Conservation (phyloP, 2,797 vertebrate species). For the Bradypus variegatus region DNA sequence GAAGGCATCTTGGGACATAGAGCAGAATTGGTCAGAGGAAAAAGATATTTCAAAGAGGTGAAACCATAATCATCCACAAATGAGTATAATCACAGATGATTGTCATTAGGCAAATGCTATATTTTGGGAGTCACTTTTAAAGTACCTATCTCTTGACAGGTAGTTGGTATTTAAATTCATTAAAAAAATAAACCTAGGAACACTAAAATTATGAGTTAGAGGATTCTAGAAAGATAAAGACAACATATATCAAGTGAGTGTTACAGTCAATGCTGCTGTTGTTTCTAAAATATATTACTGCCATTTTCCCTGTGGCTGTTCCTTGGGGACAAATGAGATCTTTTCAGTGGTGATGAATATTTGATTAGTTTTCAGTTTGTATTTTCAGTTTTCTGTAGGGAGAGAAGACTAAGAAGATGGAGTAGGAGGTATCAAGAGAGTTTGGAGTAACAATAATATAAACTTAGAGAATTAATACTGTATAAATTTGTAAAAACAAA, state of each 20-base stretch:
- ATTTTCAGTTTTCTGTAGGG: constrained; percentile 34
- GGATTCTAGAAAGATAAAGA: constrained; percentile 3
- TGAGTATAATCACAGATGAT: background rate
- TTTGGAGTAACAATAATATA: background rate
- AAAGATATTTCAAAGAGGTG: background rate
- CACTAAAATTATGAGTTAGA: background rate
- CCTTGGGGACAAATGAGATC: background rate
- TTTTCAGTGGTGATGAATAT: constrained; percentile 49
- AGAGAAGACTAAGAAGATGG: background rate
- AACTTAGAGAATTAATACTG: background rate
- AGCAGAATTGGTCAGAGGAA: background rate
- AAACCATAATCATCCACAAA: background rate
- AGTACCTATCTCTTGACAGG: background rate
- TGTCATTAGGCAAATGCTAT: background rate
- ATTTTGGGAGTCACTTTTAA: background rate
- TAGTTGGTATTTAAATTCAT: background rate
- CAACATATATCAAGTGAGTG: constrained; percentile 12
- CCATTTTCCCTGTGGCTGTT: constrained; percentile 17
- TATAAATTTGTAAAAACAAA: background rate
- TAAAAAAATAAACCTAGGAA: background rate
- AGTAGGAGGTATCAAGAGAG: background rate
- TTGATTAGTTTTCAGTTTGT: constrained; percentile 51
- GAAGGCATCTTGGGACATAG: background rate
- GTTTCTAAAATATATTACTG: constrained; percentile 19
- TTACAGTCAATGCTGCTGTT: constrained; percentile 2